Conservation (phyloP, 2,113 vertebrate species). For the Perccottus glenii region DNA sequence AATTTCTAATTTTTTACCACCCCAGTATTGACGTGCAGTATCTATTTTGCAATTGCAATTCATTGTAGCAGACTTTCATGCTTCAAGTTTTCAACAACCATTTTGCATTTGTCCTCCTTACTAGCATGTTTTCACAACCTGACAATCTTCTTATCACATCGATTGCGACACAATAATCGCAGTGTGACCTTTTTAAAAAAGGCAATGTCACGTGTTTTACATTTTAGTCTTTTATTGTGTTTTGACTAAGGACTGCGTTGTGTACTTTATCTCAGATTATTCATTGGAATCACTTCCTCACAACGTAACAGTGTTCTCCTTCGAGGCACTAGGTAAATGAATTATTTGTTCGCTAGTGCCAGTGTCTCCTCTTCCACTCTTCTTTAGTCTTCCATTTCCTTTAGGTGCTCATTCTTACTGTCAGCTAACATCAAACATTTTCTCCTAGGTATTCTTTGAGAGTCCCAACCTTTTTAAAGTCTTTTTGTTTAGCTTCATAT, state of each 20-base stretch:
- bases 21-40: no score
- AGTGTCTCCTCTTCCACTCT: slow-evolving; percentile 3
- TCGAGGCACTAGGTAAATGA: slow-evolving; percentile 4
- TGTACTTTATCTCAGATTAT: no score
- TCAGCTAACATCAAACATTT: slow-evolving; percentile 2
- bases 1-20: no score
- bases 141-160: background rate
- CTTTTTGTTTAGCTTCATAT: no score
- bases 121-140: no score
- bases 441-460: background rate
- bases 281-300: no score
- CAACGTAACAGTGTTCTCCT: background rate
- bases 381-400: background rate
- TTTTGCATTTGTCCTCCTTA: no score
- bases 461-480: background rate
- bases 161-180: background rate
- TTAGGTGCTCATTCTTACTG: background rate
- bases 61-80: no score
- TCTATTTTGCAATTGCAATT: no score
- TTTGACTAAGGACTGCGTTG: background rate
- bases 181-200: background rate
- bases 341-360: background rate
- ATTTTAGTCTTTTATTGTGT: background rate
- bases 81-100: no score
- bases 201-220: background rate